phyloP scores from a whole-genome alignment of 1,140 invertebrate species.

The Drosophila athabasca region DNA sequence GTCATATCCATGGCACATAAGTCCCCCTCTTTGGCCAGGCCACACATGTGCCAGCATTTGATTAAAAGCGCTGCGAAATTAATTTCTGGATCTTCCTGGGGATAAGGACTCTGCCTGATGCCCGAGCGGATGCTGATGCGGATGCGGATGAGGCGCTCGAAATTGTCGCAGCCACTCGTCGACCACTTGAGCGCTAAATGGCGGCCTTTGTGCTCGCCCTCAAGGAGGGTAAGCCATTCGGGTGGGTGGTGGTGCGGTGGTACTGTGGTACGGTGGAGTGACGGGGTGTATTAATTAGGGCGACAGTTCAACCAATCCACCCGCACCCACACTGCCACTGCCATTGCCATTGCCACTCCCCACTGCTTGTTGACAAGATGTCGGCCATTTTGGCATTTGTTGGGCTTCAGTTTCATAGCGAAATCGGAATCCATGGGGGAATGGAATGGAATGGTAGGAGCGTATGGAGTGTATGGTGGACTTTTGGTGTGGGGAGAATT shows the following conservation, averaged over 20 bases:
- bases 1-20: constrained; percentile 61
- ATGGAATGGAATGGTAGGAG: not conserved
- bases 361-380: constrained; percentile 36
- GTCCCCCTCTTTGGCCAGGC: not conserved
- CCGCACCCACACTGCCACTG: not conserved
- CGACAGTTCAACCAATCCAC: constrained; percentile 41
- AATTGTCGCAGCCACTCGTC: constrained; percentile 68
- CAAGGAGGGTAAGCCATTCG: constrained; percentile 18
- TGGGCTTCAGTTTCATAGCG: constrained; percentile 42
- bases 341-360: not conserved
- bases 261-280: too few relatives aligned
- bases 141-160: constrained; percentile 32
- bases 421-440: constrained; percentile 22
- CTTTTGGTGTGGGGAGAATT: constrained; percentile 31
- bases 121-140: constrained; percentile 24
- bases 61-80: constrained; percentile 80
- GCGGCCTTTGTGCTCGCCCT: constrained; percentile 55
- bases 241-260: not conserved
- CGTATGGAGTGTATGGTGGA: too few relatives aligned
- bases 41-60: constrained; percentile 77
- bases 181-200: constrained; percentile 70
- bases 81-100: constrained; percentile 53
- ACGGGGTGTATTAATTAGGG: constrained; percentile 71
- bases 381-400: constrained; percentile 75
- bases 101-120: not conserved